A percentile compares a stretch with the other conserved stretches of the same genome.
These are phyloP conservation scores for Drosophila paulistorum DNA, from an alignment of 1,140 invertebrate genomes.

Conservation along the genomic window DNA sequence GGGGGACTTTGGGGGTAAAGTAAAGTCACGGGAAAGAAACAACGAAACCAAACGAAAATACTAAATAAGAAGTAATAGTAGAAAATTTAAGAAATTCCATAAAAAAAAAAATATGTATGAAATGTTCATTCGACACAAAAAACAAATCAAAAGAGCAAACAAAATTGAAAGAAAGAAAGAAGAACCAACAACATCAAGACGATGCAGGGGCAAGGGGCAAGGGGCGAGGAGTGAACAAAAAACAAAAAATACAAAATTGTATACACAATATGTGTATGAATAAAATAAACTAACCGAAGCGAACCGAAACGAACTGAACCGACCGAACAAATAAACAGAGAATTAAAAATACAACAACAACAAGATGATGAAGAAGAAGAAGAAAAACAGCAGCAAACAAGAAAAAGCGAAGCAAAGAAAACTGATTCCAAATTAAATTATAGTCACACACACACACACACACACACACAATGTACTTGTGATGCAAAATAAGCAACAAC, in stretches of 20 bases:
- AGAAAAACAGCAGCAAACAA: not conserved
- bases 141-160: conserved; percentile 1
- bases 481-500: conserved; percentile 1
- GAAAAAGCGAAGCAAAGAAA: conserved; percentile 53
- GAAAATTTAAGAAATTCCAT: conserved; percentile 53
- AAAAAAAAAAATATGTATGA: conserved; percentile 43
- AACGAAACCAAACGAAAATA: conserved; percentile 23
- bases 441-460: conserved; percentile 21
- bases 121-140: conserved; percentile 43
- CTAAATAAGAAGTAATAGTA: conserved; percentile 47
- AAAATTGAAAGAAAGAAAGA: conserved; percentile 12
- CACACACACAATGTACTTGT: conserved; percentile 18
- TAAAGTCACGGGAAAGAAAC: conserved; percentile 32
- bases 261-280: conserved; percentile 49
- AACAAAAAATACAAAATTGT: conserved; percentile 22
- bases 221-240: conserved; percentile 18
- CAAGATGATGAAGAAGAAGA: not conserved
- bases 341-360: conserved; percentile 27
- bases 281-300: conserved; percentile 39
- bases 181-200: not conserved
- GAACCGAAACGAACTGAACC: conserved; percentile 33
- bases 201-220: too few relatives aligned
- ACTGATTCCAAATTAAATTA: conserved; percentile 50
- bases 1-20: not conserved
- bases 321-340: conserved; percentile 48